Evolutionary conservation across 2,888 invertebrate genomes (phyloP), one percentile per base, ranked within the genome.

Genomic region (Erebia aethiops): DNA sequence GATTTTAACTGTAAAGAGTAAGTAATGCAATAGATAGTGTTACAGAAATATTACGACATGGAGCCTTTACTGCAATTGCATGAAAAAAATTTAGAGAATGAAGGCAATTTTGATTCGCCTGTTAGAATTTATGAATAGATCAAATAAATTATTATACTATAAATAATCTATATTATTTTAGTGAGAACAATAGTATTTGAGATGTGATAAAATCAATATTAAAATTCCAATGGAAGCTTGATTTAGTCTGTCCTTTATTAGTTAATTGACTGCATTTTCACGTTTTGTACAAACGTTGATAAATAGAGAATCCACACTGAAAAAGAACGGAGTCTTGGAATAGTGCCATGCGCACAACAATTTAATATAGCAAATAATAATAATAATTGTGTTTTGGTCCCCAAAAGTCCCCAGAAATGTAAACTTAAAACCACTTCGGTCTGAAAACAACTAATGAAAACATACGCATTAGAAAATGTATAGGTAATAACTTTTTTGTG

Each of bases 291-390:
- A 41, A 60, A n/a, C 35, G 26, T 16, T 43, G 16, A 41, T 41
- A 43, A 41, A 60, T 41, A 41, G n/a, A 41, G n/a, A 60, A 41
- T 58, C 43, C 60, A 60, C 9, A 43, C 16, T 60, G 43, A 60
- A 60, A 60, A 43, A 11, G 41, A 16, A 43, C 60, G 41, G 11
- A 43, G 60, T 43, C 10, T 60, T 60, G 60, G 60, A 60, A 16
- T 60, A 41, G 60, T 43, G 60, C 60, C 43, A 58, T 35, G 57
- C 26, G 8, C 26, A 16, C 41, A 60, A 60, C 43, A 60, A 35
- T 35, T 60, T 43, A 11, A 60, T 60, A 14, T 43, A 16, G 10
- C 41, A 16, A 60, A 41, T 60, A 60, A 60, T 60, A n/a, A 13
- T 58, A 8, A 58, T 58, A 13, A 0, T 46, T 46, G 46, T 13